Percentiles rank a stretch among this genome's conserved stretches.
Evolutionary conservation across 2,113 vertebrate genomes (phyloP).

Genomic region (Antechinus stuartii): DNA sequence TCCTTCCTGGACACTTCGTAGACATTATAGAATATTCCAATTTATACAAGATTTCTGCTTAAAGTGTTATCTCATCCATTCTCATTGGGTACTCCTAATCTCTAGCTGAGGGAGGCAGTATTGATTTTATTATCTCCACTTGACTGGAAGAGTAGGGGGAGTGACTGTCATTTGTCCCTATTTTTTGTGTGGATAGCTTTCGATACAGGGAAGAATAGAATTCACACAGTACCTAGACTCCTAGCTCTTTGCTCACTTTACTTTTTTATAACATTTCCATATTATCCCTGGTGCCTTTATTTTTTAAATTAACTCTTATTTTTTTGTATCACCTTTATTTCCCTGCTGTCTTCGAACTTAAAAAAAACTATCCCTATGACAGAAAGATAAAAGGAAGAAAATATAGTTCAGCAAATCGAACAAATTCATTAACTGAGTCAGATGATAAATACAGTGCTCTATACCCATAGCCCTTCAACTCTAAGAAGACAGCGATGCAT

Average conservation of each 20-base stretch:
- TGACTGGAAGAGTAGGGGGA: not conserved
- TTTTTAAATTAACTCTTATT: not conserved
- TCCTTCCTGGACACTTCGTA: not conserved
- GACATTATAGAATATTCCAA: not conserved
- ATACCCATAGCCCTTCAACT: not conserved
- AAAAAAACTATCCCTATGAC: not conserved
- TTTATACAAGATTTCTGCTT: not conserved
- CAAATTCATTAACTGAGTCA: not conserved
- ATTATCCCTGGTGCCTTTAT: not conserved
- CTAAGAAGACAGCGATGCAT: not conserved
- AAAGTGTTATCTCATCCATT: not conserved
- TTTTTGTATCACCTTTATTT: not conserved
- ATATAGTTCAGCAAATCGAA: not conserved
- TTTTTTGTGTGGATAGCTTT: not conserved
- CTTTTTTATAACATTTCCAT: not conserved
- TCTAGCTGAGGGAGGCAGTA: not conserved
- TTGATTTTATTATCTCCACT: not conserved
- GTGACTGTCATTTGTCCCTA: not conserved
- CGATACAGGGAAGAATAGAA: not conserved
- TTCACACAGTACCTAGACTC: not conserved
- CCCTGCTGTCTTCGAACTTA: not conserved
- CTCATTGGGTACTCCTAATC: not conserved
- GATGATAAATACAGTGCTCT: not conserved
- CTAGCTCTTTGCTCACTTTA: not conserved
- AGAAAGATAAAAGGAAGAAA: not conserved